Base-by-base conservation (phyloP, 2,113 vertebrate species). In the Myiagra hebetior region DNA sequence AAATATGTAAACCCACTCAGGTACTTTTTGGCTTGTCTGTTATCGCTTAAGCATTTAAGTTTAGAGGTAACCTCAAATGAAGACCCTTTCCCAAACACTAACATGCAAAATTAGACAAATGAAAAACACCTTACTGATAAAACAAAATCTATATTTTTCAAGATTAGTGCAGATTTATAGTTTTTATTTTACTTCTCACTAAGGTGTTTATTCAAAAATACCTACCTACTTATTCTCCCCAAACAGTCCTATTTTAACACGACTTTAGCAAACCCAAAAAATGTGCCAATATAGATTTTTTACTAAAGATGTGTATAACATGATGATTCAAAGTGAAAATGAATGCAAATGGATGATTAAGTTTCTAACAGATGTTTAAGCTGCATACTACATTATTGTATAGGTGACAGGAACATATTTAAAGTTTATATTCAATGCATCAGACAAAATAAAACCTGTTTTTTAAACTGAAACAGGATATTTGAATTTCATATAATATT, bases 301-400 rank as follows among this genome's bases (percentile, higher is more conserved):
- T 59, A 18, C 2, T 50, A 49, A 57, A 59, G 10, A 44, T 5
- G 16, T 28, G 5, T 10, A 33, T 65, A 52, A n/a, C 15, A 56
- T 37, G 12, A 85, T 1, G 4, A 46, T 62, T 68, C 11, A 63
- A 67, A 47, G 4, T 10, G 1, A 77, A 24, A 85, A 68, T 35
- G 8, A 49, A 44, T 62, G 14, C 18, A 78, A 59, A 59, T 31
- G 5, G 49, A 55, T 53, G 1, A 23, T 42, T 82, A 42, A 3
- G 2, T 57, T 86, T 89, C 18, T 49, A 56, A 59, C 8, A 52
- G 30, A 42, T 33, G 9, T 53, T 78, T 68, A 78, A 86, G 8
- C 19, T 53, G 10, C 27, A 31, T 59, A 12, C 3, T 19, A 22
- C 0, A 0, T 57, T 57, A 47, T 37, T 84, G 7, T 27, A 15